Percentiles rank a stretch among this genome's conserved stretches.
Evolutionary conservation across 2,113 vertebrate genomes (phyloP).

Genomic region (Okapia johnstoni): DNA sequence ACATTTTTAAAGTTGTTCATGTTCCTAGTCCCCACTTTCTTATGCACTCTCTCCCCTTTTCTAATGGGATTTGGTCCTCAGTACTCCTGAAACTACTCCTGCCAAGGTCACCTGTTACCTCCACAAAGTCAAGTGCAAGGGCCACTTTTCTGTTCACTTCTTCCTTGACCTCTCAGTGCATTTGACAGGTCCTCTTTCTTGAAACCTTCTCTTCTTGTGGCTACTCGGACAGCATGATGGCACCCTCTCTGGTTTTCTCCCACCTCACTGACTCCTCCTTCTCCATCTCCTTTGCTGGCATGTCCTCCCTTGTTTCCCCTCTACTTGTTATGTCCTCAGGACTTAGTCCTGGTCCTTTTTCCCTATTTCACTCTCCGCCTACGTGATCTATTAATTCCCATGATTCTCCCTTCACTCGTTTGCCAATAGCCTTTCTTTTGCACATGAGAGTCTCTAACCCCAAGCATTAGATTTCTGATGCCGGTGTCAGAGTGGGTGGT

Average conservation of each 20-base stretch:
- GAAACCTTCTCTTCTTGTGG: neutral
- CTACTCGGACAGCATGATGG: rapidly evolving
- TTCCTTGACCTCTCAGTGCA: neutral
- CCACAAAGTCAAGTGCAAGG: neutral
- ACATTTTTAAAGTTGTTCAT: neutral
- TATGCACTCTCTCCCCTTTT: too few species aligned
- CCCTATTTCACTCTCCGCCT: neutral
- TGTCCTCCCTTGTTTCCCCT: neutral
- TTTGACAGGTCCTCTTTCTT: neutral
- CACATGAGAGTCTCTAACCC: neutral
- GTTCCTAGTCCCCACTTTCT: neutral
- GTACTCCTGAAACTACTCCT: neutral
- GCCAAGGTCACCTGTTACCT: neutral
- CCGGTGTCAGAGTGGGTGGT: neutral
- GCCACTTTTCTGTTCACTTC: neutral
- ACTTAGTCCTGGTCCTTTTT: neutral
- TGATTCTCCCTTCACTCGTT: neutral
- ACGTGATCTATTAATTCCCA: neutral
- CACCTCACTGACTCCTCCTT: neutral
- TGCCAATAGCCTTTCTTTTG: neutral
- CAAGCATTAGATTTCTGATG: neutral
- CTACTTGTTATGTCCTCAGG: neutral
- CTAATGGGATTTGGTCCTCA: neutral
- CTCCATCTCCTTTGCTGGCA: neutral
- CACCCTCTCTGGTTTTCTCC: neutral